Evolutionary conservation across 2,113 vertebrate species (phyloP), one percentile per base, ranked within the genome.

Genomic region (Aythya baeri): DNA sequence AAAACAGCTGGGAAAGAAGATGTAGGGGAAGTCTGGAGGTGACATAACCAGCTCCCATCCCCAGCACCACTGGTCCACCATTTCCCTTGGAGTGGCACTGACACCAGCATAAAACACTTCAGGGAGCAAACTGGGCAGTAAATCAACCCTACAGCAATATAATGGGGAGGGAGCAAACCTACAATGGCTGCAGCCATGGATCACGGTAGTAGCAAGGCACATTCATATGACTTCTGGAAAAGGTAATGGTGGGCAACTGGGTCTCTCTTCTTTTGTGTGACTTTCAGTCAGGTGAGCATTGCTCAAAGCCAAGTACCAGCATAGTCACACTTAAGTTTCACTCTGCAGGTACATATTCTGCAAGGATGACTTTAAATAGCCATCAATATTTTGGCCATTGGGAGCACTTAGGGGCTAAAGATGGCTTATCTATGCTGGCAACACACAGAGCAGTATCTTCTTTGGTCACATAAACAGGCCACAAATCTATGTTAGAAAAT

Each of bases 161-260:
- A 32, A 38, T 0, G 9, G 18, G 3, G 12, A 31, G 79, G 31
- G 83, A 31, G 5, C 49, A 91, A 36, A 92, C 5, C 25, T 46
- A 50, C 11, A 1, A 0, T 5, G 11, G 31, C 0, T 81, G 65
- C 43, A 72, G 17, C 32, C 1, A 1, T 54, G 46, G 52, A 76
- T 55, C 31, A 43, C 3, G 2, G 31, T 23, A 88, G 17, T 7
- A 4, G 9, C 41, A 54, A 91, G 32, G 32, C 38, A 84, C 29
- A 34, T 23, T 38, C 44, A 29, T 11, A 2, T 4, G 26, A 70
- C 31, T 63, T 26, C 66, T 79, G 38, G 38, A 38, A 92, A 92
- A 82, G 7, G 15, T 3, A 41, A 44, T 1, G 55, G 78, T 20
- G 70, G 50, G 49, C 17, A 79, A 27, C 29, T n/a, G 14, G 25